A percentile compares a stretch with the other conserved stretches of the same genome.
These are phyloP conservation scores for Python bivittatus DNA, from an alignment of 2,113 vertebrate species.

Conservation along the genomic window DNA sequence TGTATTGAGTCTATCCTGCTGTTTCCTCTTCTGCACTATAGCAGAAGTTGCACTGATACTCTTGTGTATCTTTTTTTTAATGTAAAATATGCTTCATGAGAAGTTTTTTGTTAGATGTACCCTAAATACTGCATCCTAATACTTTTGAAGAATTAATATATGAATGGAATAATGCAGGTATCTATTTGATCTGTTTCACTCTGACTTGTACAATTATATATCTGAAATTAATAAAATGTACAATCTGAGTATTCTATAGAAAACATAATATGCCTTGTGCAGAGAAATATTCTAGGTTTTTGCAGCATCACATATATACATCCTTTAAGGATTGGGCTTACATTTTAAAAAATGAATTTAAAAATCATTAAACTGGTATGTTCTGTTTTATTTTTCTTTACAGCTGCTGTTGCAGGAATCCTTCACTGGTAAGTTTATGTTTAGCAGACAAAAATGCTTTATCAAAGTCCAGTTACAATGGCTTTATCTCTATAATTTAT, in stretches of 20 bases:
- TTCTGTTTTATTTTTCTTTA: constrained; percentile 53
- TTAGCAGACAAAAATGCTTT: constrained; percentile 3
- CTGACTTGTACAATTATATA: background rate
- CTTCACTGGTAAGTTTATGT: constrained; percentile 77
- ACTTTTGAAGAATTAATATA: background rate
- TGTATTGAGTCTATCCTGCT: background rate
- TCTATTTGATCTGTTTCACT: background rate
- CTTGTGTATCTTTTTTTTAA: background rate
- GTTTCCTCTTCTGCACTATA: background rate
- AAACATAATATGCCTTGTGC: background rate
- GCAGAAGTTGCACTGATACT: background rate
- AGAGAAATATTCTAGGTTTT: background rate
- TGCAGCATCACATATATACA: background rate
- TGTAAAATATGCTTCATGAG: background rate
- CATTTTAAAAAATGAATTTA: constrained; percentile 5
- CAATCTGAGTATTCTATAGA: background rate
- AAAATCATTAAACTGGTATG: constrained; percentile 19
- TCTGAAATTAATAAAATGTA: background rate
- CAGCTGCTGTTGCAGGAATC: constrained; percentile 73
- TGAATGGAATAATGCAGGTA: background rate
- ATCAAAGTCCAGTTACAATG: background rate
- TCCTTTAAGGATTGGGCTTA: background rate
- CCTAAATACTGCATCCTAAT: background rate
- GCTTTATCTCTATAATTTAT: background rate
- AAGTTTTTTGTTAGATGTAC: background rate